phyloP scores from a whole-genome alignment of 2,113 vertebrate genomes.

The Fulmarus glacialis region DNA sequence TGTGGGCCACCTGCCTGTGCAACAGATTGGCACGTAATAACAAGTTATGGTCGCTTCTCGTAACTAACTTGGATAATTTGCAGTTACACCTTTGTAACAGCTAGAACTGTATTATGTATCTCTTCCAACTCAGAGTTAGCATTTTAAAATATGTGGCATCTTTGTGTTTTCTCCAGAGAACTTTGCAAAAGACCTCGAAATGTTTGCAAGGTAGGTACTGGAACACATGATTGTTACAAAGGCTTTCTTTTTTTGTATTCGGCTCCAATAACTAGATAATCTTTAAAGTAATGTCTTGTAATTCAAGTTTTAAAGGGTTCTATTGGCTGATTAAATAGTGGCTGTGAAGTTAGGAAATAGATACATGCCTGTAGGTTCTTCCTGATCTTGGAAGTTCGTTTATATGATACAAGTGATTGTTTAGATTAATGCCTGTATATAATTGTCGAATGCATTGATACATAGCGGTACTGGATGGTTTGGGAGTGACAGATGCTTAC shows the following conservation, averaged over 20 bases:
- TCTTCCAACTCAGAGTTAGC: neutral
- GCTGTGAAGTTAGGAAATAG: neutral
- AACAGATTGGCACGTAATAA: rapidly evolving
- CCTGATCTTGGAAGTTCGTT: neutral
- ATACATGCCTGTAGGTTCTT: neutral
- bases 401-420: neutral
- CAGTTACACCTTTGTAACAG: neutral
- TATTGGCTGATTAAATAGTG: neutral
- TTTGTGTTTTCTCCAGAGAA: conserved; percentile 79
- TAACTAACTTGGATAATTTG: neutral
- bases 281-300: neutral
- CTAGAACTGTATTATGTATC: neutral
- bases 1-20: neutral
- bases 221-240: neutral
- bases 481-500: neutral
- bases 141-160: neutral
- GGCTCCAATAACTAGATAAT: neutral
- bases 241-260: neutral
- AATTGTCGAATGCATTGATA: neutral
- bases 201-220: conserved; percentile 88
- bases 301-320: neutral
- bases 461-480: neutral
- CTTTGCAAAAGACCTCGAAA: conserved; percentile 93
- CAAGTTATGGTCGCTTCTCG: neutral
- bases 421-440: neutral